Evolutionary conservation across 2,888 invertebrate genomes (phyloP).

Genomic region (Aproaerema taeniolella): DNA sequence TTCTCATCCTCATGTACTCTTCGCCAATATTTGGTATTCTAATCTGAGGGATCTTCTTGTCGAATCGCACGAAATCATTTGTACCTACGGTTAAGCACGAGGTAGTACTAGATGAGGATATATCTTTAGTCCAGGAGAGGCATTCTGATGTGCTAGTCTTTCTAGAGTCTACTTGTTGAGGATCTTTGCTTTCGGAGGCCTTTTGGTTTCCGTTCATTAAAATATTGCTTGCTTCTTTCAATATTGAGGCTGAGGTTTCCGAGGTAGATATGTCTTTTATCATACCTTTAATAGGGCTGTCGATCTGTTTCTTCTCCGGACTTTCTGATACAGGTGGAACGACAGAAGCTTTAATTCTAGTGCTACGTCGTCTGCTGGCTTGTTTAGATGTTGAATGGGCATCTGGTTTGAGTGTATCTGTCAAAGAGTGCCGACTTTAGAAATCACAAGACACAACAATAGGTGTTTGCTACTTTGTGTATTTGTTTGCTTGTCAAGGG

Average conservation of each 20-base stretch:
- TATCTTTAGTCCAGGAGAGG: conserved; percentile 55
- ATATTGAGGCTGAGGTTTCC: neutral
- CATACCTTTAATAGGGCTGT: too few relatives aligned
- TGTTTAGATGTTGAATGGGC: conserved; percentile 22
- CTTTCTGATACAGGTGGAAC: too few relatives aligned
- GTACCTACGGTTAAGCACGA: conserved; percentile 42
- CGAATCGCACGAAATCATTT: conserved; percentile 42
- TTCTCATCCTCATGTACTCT: conserved; percentile 5
- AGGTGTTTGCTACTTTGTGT: too few relatives aligned
- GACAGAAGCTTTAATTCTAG: neutral
- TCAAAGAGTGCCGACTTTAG: conserved; percentile 10
- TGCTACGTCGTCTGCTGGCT: conserved; percentile 8
- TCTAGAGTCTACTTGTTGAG: conserved; percentile 21
- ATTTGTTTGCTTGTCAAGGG: too few relatives aligned
- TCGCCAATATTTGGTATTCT: conserved; percentile 33
- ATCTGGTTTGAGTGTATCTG: conserved; percentile 27
- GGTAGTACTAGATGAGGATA: conserved; percentile 47
- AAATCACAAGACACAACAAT: too few relatives aligned
- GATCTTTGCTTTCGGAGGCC: neutral
- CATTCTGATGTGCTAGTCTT: conserved; percentile 33
- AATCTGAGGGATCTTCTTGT: conserved; percentile 50
- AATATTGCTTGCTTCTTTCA: neutral
- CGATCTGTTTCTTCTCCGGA: too few relatives aligned
- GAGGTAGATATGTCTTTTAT: neutral
- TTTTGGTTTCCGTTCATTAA: neutral